A percentile compares a stretch with the other conserved stretches of the same genome.
Conservation (phyloP, 2,888 invertebrate species). For the Syritta pipiens region DNA sequence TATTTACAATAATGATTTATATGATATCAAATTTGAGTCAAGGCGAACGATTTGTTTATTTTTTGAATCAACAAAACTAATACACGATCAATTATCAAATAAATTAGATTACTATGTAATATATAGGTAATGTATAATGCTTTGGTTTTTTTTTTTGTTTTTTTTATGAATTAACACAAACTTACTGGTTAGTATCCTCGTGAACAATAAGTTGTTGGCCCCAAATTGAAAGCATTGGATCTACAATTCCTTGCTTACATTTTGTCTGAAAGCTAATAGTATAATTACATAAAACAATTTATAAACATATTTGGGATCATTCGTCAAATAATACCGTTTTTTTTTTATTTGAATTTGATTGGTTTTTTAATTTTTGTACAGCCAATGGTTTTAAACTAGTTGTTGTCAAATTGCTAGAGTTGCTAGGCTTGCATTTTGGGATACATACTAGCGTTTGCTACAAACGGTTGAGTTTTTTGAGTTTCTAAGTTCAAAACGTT, state of each 20-base stretch:
- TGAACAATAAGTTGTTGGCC: constrained; percentile 98
- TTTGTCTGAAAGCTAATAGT: constrained; percentile 88
- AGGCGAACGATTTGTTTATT: constrained; percentile 36
- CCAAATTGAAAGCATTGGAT: constrained; percentile 99
- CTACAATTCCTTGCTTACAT: constrained; percentile 97
- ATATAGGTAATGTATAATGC: constrained; percentile 51
- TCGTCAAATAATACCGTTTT: constrained; percentile 62
- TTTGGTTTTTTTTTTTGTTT: constrained; percentile 40
- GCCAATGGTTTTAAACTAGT: constrained; percentile 18
- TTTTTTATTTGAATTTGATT: constrained; percentile 13
- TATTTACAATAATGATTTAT: constrained; percentile 59
- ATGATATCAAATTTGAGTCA: constrained; percentile 52
- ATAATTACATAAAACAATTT: constrained; percentile 72
- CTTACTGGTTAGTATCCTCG: constrained; percentile 98
- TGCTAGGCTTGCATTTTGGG: constrained; percentile 62
- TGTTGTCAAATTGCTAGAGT: constrained; percentile 23
- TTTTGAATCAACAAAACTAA: constrained; percentile 60
- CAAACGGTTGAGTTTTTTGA: not conserved
- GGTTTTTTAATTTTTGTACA: constrained; percentile 9
- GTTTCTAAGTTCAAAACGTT: constrained; percentile 12
- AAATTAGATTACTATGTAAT: constrained; percentile 50
- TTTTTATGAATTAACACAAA: constrained; percentile 76
- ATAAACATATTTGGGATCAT: constrained; percentile 62
- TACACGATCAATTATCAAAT: constrained; percentile 55
- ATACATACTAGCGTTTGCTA: constrained; percentile 50